A percentile compares a stretch with the other conserved stretches of the same genome.
phyloP scores from a whole-genome alignment of 1,140 invertebrate species.

The Aphelinus certus region DNA sequence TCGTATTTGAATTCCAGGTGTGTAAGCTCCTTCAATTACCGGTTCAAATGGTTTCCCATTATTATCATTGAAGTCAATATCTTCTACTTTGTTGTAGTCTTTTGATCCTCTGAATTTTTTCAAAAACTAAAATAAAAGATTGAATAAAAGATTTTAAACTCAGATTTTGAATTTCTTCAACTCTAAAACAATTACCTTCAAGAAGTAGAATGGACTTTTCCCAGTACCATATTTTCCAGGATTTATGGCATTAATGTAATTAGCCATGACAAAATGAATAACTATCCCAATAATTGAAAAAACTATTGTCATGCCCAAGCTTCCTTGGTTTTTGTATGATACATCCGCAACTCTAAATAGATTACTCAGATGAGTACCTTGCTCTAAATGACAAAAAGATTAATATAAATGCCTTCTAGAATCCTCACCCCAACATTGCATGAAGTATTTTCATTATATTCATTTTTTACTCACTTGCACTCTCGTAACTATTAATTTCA shows the following conservation, averaged over 20 bases:
- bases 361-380: conserved; percentile 69
- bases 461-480: conserved; percentile 36
- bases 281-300: conserved; percentile 63
- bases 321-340: conserved; percentile 64
- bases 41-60: conserved; percentile 55
- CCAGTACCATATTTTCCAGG: conserved; percentile 67
- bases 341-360: conserved; percentile 62
- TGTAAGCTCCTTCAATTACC: conserved; percentile 42
- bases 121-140: conserved; percentile 9
- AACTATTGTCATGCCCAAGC: conserved; percentile 61
- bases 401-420: too few relatives aligned
- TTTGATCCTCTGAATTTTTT: conserved; percentile 1
- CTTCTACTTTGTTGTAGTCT: conserved; percentile 12
- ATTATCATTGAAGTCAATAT: conserved; percentile 43
- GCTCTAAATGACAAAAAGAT: too few relatives aligned
- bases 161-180: too few relatives aligned
- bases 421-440: too few relatives aligned
- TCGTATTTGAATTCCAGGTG: conserved; percentile 59
- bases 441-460: too few relatives aligned
- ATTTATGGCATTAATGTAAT: conserved; percentile 67
- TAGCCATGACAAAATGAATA: conserved; percentile 63
- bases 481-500: conserved; percentile 47
- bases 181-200: conserved; percentile 53
- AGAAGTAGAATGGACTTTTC: conserved; percentile 67
- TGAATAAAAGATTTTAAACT: too few relatives aligned